These are phyloP conservation scores for Erithacus rubecula DNA, from an alignment of 2,797 vertebrate genomes.

Conservation along the genomic window DNA sequence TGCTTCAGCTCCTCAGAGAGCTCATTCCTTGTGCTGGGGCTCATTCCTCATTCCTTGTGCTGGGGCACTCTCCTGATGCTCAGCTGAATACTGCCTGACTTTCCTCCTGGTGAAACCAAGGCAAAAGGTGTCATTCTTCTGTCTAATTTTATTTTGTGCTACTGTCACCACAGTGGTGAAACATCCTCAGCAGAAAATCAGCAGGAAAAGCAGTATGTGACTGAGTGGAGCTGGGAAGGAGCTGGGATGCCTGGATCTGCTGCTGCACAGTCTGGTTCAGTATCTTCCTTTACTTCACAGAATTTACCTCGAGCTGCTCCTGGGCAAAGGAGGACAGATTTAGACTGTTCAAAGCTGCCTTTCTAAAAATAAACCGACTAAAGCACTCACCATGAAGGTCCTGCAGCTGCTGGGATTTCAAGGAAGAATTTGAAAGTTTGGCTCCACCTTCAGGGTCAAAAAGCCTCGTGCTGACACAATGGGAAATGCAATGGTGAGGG, in stretches of 20 bases:
- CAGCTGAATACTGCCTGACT: neutral
- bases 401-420: constrained; percentile 38
- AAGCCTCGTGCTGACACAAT: constrained; percentile 23
- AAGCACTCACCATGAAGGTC: neutral
- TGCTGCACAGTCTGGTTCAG: neutral
- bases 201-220: neutral
- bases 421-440: constrained; percentile 19
- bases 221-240: neutral
- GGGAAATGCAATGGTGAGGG: neutral
- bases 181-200: neutral
- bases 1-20: neutral
- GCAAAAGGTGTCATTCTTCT: neutral
- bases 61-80: neutral
- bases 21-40: neutral
- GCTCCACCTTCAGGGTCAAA: constrained; percentile 14
- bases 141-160: neutral
- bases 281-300: neutral
- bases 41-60: neutral
- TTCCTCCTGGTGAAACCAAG: neutral
- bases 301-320: neutral
- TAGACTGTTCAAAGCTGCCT: neutral
- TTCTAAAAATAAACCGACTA: neutral
- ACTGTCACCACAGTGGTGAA: neutral
- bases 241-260: neutral
- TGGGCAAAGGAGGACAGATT: neutral